Base-by-base conservation (phyloP, 2,113 vertebrate genomes). In the Callocephalon fimbriatum region DNA sequence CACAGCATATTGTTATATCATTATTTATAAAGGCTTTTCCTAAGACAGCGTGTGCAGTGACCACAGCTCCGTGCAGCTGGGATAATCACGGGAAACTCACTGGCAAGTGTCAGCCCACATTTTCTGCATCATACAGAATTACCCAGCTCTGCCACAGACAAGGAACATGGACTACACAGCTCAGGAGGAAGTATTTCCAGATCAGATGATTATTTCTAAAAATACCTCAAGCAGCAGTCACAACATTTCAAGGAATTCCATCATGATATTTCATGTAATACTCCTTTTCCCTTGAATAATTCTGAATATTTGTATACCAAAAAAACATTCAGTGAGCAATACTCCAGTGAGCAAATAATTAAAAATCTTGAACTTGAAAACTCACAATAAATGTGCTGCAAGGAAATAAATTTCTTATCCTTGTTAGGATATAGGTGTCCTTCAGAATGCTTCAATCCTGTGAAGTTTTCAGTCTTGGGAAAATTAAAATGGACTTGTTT, bases 231-330 rank as follows among this genome's bases (percentile, higher is more conserved):
- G 81, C 35, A 77, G 54, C n/a, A 91, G 58, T 79, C 82, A 93
- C 84, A 96, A 89, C 50, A 87, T 51, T 85, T 89, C 79, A 93
- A 95, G 59, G 40, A 93, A 95, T 92, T 92, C 70, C 68, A 87
- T 93, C 40, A 45, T 0, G 4, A 29, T 78, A 71, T 77, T 91
- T 86, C 32, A 88, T 32, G 63, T 32, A 67, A 92, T 84, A 29
- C 8, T 86, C 17, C 27, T 79, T 73, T 80, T 61, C 90, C 61
- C 75, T 66, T 70, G 42, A 84, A 75, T 62, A 29, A 80, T 67
- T 83, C 56, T 31, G 48, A 82, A 44, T 88, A 88, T 77, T 80
- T 94, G 59, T 89, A 51, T 17, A 86, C 10, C 32, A 58, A 66
- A 83, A 80, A 45, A 86, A 59, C 15, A 72, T 47, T 68, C 85